Evolutionary conservation across 2,113 vertebrate species (phyloP).

Genomic region (Peromyscus leucopus): DNA sequence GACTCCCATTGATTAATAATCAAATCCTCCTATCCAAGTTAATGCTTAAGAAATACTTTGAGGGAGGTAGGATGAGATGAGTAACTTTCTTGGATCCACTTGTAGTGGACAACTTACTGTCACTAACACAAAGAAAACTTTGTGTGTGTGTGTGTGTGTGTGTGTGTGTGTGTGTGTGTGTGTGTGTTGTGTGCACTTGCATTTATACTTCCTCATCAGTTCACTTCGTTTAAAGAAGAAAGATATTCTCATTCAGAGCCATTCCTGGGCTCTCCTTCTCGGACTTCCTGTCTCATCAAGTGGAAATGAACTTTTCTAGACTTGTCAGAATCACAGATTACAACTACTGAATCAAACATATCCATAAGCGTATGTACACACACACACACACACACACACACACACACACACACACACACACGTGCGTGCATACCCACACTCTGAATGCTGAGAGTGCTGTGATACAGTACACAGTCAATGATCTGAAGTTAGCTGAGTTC

Average conservation of each 20-base stretch:
- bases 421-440: too few species aligned
- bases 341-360: neutral
- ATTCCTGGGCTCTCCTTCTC: neutral
- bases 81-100: neutral
- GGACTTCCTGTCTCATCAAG: neutral
- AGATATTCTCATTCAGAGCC: neutral
- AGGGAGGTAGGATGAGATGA: fast-evolving
- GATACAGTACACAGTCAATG: neutral
- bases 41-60: slow-evolving; percentile 10
- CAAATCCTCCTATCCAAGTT: neutral
- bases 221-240: neutral
- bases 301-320: neutral
- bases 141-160: too few species aligned
- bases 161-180: too few species aligned
- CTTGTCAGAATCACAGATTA: neutral
- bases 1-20: neutral
- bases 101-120: neutral
- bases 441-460: neutral
- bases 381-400: neutral
- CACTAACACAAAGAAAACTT: neutral
- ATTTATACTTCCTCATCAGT: neutral
- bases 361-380: neutral
- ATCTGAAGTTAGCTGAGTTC: slow-evolving; percentile 33
- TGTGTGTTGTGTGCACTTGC: too few species aligned
- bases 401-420: neutral